Percentiles rank a stretch among this genome's conserved stretches.
Evolutionary conservation across 2,888 invertebrate genomes (phyloP).

Genomic region (Theodoxus fluviatilis): DNA sequence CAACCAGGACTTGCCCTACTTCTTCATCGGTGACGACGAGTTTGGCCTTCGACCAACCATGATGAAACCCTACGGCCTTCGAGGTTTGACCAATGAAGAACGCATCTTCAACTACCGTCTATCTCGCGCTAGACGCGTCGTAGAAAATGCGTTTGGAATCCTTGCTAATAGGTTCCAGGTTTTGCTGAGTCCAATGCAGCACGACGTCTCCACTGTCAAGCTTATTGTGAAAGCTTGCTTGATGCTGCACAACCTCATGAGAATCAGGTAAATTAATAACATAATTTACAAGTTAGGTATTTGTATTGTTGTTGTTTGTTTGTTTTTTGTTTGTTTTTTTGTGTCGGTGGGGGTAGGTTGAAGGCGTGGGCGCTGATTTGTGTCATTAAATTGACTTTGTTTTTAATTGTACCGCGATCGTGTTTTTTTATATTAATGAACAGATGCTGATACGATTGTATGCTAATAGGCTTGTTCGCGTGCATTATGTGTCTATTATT

Average conservation of each 20-base stretch:
- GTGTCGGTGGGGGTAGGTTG: too few relatives aligned
- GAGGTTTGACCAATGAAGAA: constrained; percentile 35
- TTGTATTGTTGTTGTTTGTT: too few relatives aligned
- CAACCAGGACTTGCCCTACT: constrained; percentile 33
- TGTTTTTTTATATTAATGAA: too few relatives aligned
- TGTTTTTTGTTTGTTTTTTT: too few relatives aligned
- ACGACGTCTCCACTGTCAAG: constrained; percentile 27
- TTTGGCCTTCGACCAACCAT: constrained; percentile 29
- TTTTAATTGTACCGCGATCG: too few relatives aligned
- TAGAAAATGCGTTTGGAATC: constrained; percentile 43
- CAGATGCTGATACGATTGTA: too few relatives aligned
- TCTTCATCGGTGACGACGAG: constrained; percentile 35
- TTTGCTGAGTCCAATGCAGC: constrained; percentile 36
- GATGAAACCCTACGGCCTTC: constrained; percentile 35
- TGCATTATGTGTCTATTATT: too few relatives aligned
- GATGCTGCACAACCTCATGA: constrained; percentile 37
- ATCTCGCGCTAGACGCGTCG: constrained; percentile 31
- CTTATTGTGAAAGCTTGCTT: constrained; percentile 26
- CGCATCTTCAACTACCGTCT: constrained; percentile 42
- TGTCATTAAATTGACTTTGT: too few relatives aligned
- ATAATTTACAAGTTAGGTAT: too few relatives aligned
- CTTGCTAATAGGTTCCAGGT: constrained; percentile 37
- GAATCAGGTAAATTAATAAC: too few relatives aligned
- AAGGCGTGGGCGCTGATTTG: too few relatives aligned
- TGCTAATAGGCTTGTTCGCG: too few relatives aligned